phyloP scores from a whole-genome alignment of 2,888 invertebrate species.

The Drosophila niveifrons region DNA sequence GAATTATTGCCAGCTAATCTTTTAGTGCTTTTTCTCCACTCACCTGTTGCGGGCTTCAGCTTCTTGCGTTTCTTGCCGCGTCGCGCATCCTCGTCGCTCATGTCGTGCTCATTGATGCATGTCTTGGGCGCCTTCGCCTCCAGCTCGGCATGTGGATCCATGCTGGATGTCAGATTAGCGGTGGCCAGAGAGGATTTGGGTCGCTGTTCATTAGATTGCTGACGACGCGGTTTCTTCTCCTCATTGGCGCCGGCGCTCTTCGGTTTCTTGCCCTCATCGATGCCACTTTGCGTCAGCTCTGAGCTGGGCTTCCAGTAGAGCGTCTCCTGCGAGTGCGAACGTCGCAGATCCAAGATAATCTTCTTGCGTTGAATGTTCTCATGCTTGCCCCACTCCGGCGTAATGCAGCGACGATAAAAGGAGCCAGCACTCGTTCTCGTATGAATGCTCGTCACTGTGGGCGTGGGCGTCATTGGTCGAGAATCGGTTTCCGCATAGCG shows the following conservation, averaged over 20 bases:
- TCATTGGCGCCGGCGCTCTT: constrained; percentile 79
- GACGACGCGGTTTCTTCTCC: constrained; percentile 74
- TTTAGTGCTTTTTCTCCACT: constrained; percentile 11
- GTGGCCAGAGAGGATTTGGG: constrained; percentile 79
- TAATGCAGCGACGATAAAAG: constrained; percentile 88
- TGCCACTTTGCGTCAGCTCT: constrained; percentile 83
- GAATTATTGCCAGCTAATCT: background rate
- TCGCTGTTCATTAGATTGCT: constrained; percentile 75
- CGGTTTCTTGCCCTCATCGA: constrained; percentile 75
- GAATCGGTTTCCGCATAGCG: constrained; percentile 95
- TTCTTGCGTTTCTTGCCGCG: constrained; percentile 87
- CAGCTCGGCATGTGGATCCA: constrained; percentile 44
- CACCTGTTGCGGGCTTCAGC: constrained; percentile 77
- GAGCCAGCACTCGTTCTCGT: constrained; percentile 89
- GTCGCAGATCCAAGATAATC: constrained; percentile 89
- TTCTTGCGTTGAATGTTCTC: constrained; percentile 87
- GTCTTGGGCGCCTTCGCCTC: constrained; percentile 69
- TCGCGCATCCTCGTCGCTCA: constrained; percentile 85
- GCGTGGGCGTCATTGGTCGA: constrained; percentile 92
- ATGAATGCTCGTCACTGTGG: constrained; percentile 91
- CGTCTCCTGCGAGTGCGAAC: constrained; percentile 86
- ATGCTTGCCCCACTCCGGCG: constrained; percentile 89
- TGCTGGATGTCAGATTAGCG: constrained; percentile 47
- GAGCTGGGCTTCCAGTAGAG: constrained; percentile 86
- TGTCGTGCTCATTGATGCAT: constrained; percentile 84